Evolutionary conservation across 2,113 vertebrate species (phyloP).

Genomic region (Thinocorus orbignyianus): DNA sequence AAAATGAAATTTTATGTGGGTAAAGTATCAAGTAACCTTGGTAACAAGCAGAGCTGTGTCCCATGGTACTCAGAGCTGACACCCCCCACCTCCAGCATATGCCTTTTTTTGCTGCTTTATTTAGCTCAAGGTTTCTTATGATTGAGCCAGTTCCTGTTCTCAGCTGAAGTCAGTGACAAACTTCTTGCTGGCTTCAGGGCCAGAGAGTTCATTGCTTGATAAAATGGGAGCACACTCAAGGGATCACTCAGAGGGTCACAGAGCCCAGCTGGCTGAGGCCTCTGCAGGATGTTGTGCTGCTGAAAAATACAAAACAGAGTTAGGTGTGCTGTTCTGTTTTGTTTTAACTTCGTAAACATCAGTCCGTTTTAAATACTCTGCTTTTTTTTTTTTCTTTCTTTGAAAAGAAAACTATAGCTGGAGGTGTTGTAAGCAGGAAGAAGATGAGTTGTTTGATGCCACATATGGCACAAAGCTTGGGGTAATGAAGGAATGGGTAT

Average conservation of each 20-base stretch:
- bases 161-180: constrained; percentile 37
- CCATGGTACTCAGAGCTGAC: background rate
- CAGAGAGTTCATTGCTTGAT: background rate
- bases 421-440: constrained; percentile 30
- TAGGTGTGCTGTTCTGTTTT: background rate
- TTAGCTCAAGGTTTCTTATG: constrained; percentile 37
- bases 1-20: background rate
- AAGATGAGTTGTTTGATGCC: constrained; percentile 6
- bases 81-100: background rate
- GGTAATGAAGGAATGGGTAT: constrained; percentile 16
- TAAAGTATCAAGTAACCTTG: background rate
- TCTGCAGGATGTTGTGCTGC: background rate
- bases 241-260: constrained; percentile 6
- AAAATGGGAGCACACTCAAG: constrained; percentile 15
- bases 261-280: constrained; percentile 14
- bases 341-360: background rate
- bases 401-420: background rate
- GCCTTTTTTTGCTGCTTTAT: constrained; percentile 42
- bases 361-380: background rate
- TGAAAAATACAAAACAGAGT: background rate
- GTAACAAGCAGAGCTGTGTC: background rate
- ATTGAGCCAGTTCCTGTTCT: background rate
- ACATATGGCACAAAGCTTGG: background rate
- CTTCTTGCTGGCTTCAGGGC: constrained; percentile 27
- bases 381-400: background rate